Evolutionary conservation across 1,140 invertebrate genomes (phyloP), one percentile per base, ranked within the genome.

Genomic region (Heliconius himera): DNA sequence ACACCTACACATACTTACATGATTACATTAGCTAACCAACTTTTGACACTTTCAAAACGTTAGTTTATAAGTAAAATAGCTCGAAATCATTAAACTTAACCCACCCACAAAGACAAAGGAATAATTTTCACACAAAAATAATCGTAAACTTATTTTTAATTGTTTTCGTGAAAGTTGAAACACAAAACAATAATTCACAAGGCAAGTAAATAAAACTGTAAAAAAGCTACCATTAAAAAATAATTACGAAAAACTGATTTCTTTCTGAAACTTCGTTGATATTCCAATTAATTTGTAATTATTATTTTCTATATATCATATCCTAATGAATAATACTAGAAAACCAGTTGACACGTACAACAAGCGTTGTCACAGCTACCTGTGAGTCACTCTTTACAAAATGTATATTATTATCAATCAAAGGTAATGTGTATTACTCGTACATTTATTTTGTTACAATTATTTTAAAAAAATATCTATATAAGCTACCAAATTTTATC

Each of bases 41-140:
- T 2, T 60, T 60, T 13, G n/a, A 22, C 54, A 60, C 54, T 60
- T 22, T 60, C n/a, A n/a, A 26, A 60, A 60, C 9, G n/a, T 60
- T 60, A 60, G n/a, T 11, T n/a, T 56, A 26, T 66, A 26, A 26
- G 11, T 22, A 26, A 29, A 66, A 26, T 66, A 66, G 22, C 56
- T 66, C 20, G 6, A 66, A 66, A 22, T 26, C 22, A 66, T 66
- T 66, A 22, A 66, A 66, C 1, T 66, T 29, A 66, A 66, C 60
- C 60, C 60, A 66, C 60, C 11, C 4, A 11, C 3, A 29, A 66
- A 29, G 11, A 29, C 60, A 66, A 66, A 66, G 60, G 29, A 26
- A 29, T 5, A 16, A 29, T 79, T 79, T 73, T 36, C 78, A 79
- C 73, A 79, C 46, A 54, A 18, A 36, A 41, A 74, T 75, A 74